phyloP scores from a whole-genome alignment of 2,113 vertebrate genomes.

The Malaclemys terrapin region DNA sequence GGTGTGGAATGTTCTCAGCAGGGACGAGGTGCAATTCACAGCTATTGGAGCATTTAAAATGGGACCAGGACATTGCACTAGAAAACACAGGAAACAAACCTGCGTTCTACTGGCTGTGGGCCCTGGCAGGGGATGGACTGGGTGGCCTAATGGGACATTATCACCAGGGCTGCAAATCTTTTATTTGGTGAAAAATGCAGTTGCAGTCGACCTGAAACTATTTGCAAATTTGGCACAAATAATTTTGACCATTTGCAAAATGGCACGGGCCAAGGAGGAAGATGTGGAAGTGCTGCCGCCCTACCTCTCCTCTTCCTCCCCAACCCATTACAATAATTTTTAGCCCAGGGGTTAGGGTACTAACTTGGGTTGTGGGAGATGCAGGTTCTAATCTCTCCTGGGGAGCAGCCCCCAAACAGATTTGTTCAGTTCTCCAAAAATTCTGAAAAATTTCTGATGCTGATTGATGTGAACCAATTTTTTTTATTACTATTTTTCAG shows the following conservation, averaged over 20 bases:
- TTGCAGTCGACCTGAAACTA: not conserved
- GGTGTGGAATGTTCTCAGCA: accelerated
- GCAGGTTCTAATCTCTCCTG: not conserved
- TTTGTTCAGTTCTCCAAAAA: not conserved
- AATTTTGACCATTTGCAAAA: not conserved
- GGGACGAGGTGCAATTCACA: not conserved
- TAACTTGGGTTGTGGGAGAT: not conserved
- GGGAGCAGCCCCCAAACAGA: not conserved
- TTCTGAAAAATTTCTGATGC: not conserved
- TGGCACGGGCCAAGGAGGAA: not conserved
- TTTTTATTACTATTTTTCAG: not conserved
- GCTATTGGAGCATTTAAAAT: not conserved
- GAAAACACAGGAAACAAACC: not conserved
- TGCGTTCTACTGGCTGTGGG: not conserved
- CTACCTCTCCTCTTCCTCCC: too few species aligned
- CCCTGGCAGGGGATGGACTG: not conserved
- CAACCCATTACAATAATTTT: not conserved
- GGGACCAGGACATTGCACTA: not conserved
- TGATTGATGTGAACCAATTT: not conserved
- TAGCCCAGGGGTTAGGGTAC: not conserved
- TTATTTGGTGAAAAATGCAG: not conserved
- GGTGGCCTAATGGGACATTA: not conserved
- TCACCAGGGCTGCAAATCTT: not conserved
- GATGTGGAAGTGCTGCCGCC: too few species aligned
- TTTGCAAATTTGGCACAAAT: not conserved